These are phyloP conservation scores for Rugalucina vietnamica DNA, from an alignment of 2,888 invertebrate genomes.

Conservation along the genomic window DNA sequence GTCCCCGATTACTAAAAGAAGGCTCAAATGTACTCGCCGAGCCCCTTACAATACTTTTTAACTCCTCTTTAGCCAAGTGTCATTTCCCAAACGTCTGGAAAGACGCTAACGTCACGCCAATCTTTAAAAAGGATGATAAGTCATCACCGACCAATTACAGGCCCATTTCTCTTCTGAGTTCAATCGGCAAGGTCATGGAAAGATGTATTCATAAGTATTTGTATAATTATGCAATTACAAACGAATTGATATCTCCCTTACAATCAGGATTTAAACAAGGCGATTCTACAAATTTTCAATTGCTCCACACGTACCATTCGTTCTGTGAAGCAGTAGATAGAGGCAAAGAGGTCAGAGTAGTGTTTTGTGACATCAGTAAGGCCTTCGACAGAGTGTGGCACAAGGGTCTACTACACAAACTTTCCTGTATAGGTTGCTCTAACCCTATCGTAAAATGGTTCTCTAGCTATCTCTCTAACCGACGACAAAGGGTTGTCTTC, in stretches of 20 bases:
- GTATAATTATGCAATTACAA: not conserved
- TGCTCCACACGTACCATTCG: not conserved
- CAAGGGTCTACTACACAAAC: not conserved
- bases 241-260: not conserved
- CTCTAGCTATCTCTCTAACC: not conserved
- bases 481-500: not conserved
- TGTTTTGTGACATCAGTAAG: conserved; percentile 1
- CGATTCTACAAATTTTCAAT: not conserved
- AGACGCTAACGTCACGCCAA: conserved; percentile 17
- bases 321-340: not conserved
- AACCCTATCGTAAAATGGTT: not conserved
- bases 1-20: conserved; percentile 11
- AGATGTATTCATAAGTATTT: conserved; percentile 17
- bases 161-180: conserved; percentile 15
- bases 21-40: not conserved
- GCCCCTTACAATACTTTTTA: conserved; percentile 14
- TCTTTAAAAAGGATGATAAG: conserved; percentile 11
- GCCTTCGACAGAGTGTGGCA: not conserved
- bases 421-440: not conserved
- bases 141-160: conserved; percentile 11
- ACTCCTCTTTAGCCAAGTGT: not conserved
- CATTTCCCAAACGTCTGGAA: conserved; percentile 22
- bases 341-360: not conserved
- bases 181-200: conserved; percentile 21
- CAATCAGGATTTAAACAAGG: not conserved